Conservation (phyloP, 2,888 invertebrate genomes). For the Papilio demoleus region DNA sequence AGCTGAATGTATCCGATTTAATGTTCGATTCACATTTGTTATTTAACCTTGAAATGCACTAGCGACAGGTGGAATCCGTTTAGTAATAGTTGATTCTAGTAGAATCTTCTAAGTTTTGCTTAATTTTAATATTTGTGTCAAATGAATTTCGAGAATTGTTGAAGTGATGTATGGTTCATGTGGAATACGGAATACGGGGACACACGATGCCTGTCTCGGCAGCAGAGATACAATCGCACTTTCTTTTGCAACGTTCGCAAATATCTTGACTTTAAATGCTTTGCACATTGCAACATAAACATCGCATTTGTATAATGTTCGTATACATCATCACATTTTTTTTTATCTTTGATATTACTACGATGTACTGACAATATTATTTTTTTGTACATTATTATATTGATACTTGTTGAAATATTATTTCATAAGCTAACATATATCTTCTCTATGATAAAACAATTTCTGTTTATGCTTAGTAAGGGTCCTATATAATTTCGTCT, state of each 20-base stretch:
- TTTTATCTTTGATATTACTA: no score
- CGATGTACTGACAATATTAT: no score
- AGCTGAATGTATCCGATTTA: not conserved
- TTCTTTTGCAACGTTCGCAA: conserved; percentile 22
- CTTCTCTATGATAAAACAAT: not conserved
- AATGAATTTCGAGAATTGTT: not conserved
- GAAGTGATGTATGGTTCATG: conserved; percentile 1
- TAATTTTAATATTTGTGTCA: no score
- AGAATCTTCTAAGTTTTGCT: no score
- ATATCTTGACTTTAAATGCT: not conserved
- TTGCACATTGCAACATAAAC: not conserved
- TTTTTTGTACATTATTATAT: not conserved
- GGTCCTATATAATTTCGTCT: conserved; percentile 20
- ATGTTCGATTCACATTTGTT: conserved; percentile 10
- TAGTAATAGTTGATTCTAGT: not conserved
- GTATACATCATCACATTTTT: not conserved
- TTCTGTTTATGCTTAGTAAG: conserved; percentile 32
- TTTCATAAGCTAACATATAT: not conserved
- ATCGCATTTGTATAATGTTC: not conserved
- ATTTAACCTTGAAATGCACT: not conserved
- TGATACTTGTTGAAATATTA: not conserved
- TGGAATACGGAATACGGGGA: conserved; percentile 24
- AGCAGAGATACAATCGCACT: conserved; percentile 23
- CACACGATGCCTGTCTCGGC: conserved; percentile 9
- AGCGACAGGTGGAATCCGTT: not conserved